Base-by-base conservation (phyloP, 1,140 invertebrate species). In the Hermetia illucens region DNA sequence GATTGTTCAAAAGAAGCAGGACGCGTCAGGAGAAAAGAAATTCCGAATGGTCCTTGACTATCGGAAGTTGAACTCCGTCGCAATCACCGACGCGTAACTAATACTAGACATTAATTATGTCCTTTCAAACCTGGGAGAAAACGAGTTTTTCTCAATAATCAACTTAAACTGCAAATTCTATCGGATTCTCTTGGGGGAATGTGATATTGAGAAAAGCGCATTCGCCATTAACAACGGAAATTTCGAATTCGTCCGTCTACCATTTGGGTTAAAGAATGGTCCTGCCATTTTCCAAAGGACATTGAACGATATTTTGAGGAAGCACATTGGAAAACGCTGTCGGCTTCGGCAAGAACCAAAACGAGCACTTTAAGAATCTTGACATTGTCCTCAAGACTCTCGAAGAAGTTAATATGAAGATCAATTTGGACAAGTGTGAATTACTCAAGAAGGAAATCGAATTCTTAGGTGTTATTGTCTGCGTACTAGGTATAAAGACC, bases 271-370 rank as follows among this genome's bases (percentile, higher is more conserved):
- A 8, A 27, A 27, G 13, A 27, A 27, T 27, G 24, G 8, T 27
- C 24, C 13, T 9, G 24, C 13, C 8, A 27, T 27, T 27, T 27
- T 27, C 24, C 24, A 27, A 27, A 8, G 24, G 13, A 13, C 24
- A 8, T 27, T 27, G 24, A 27, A 9, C 24, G 34, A 35, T 15
- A 21, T 35, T 21, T 20, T 35, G 10, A 35, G 34, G 21, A 20
- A 35, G 12, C 34, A 35, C 34, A 20, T 35, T 8, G 34, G 17
- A 19, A 35, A 35, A 15, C 5, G 15, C 6, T 35, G 34, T 35
- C 8, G 13, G 8, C 8, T 27, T 27, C 24, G 24, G 24, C 8
- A 27, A 27, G 24, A 13, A 27, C 13, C 8, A 27, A 27, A 27
- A 27, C 24, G 24, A 27, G 24, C 24, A 27, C 8, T 13, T 27